Percentiles rank a stretch among this genome's conserved stretches.
Conservation (phyloP, 2,797 vertebrate genomes). For the Sebastes steindachneri region DNA sequence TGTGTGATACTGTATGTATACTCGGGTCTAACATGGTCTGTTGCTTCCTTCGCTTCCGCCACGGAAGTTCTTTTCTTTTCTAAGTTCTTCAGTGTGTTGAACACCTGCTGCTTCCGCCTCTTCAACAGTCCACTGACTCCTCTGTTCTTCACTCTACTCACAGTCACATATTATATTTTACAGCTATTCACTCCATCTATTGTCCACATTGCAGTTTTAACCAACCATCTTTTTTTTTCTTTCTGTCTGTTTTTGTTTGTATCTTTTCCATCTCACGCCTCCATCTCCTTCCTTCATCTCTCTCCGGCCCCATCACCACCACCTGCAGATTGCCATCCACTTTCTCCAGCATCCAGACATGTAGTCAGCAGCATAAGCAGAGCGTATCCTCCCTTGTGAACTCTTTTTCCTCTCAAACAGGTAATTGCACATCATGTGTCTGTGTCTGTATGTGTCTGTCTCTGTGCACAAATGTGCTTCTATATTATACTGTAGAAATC, state of each 20-base stretch:
- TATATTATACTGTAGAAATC: not conserved
- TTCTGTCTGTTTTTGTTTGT: constrained; percentile 8
- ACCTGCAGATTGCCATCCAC: constrained; percentile 40
- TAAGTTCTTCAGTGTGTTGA: constrained; percentile 31
- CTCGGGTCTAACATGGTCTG: constrained; percentile 30
- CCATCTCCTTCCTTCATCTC: constrained; percentile 4
- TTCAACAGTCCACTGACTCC: constrained; percentile 37
- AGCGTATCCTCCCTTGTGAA: constrained; percentile 55
- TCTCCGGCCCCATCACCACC: not conserved
- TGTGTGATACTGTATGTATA: not conserved
- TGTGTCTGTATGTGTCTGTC: constrained; percentile 8
- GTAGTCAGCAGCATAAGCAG: constrained; percentile 67
- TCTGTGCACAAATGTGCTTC: constrained; percentile 6
- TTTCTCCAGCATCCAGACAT: constrained; percentile 66
- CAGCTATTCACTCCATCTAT: constrained; percentile 9
- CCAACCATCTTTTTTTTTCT: constrained; percentile 10
- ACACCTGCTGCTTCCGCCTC: constrained; percentile 55
- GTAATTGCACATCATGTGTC: constrained; percentile 59
- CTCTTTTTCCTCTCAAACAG: constrained; percentile 74
- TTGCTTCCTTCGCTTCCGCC: constrained; percentile 45
- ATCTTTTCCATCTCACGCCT: not conserved
- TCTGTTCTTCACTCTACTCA: not conserved
- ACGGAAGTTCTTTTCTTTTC: constrained; percentile 43
- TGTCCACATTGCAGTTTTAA: not conserved
- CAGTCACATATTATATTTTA: constrained; percentile 1